These are phyloP conservation scores for Cranoglanis bouderius DNA, from an alignment of 2,113 vertebrate genomes.

Conservation along the genomic window DNA sequence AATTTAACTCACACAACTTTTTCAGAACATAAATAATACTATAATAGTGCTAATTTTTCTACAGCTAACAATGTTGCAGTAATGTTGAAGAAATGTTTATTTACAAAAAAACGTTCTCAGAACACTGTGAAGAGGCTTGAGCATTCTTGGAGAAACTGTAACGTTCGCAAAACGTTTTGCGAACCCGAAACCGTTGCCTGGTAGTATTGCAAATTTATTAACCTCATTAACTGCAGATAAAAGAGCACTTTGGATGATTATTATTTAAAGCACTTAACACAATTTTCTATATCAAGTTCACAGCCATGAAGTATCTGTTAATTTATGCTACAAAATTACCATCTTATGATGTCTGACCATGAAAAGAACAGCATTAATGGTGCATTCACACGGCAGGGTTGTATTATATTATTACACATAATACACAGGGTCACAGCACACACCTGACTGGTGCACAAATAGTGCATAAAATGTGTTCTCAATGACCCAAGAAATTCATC, in stretches of 20 bases:
- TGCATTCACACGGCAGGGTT: conserved; percentile 1
- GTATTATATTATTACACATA: conserved; percentile 20
- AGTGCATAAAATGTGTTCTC: conserved; percentile 38
- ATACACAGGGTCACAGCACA: conserved; percentile 20
- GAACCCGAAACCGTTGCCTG: not conserved
- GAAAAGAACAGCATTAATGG: not conserved
- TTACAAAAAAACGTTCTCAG: not conserved
- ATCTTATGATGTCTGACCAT: not conserved
- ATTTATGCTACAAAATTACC: conserved; percentile 19
- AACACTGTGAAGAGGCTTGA: not conserved
- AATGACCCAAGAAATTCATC: conserved; percentile 23
- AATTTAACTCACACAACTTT: not conserved
- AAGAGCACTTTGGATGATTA: not conserved
- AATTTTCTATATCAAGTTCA: not conserved
- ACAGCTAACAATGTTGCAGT: not conserved
- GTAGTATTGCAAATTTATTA: not conserved
- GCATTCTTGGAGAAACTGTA: not conserved
- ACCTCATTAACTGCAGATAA: not conserved
- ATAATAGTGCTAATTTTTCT: not conserved
- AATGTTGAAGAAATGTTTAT: not conserved
- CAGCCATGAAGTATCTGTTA: conserved; percentile 17
- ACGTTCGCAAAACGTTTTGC: not conserved
- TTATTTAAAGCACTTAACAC: not conserved
- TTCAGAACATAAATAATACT: not conserved
- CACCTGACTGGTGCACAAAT: conserved; percentile 31